Base-by-base conservation (phyloP, 1,140 invertebrate genomes). In the Diachasma alloeum region DNA sequence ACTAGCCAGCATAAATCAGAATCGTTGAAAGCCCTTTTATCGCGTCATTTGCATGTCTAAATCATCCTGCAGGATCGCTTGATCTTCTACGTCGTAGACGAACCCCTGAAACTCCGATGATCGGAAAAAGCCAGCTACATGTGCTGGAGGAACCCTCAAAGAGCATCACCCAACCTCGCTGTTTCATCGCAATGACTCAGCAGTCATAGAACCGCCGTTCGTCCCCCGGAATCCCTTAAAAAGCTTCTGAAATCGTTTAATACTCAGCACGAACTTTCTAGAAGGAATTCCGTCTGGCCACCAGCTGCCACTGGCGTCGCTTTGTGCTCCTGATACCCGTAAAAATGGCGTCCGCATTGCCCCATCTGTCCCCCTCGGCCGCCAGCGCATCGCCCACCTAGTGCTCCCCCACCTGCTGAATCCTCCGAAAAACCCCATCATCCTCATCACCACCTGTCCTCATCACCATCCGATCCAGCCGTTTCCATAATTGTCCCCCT, bases 311-410 rank as follows among this genome's bases (percentile, higher is more conserved):
- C 17, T 10, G 36, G 4, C 24, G n/a, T 13, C 15, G 48, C 48
- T 6, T 15, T 42, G 48, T 17, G 36, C 68, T 76, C 74, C 74
- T 76, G 74, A 76, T 76, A 76, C 74, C 44, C 74, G 74, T 76
- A 76, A 70, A 71, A 59, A 76, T 76, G 74, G 74, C 74, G 37
- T 42, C 17, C 42, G 37, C 22, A n/a, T 46, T 1, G 39, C 0
- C 39, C 4, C 39, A 42, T 42, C 10, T 42, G 39, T 42, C 13
- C 39, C 39, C 39, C 39, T 42, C 13, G 9, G 39, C 9, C 4
- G 39, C 9, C 39, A 42, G 39, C 13, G 39, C 6, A 31, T 31
- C 39, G 39, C 9, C 39, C 4, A 42, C 39, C 13, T 42, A 10
- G 6, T 13, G 9, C 39, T 42, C 39, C 39, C 36, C 39, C 39